Percentiles rank a stretch among this genome's conserved stretches.
phyloP scores from a whole-genome alignment of 2,888 invertebrate species.

The Yponomeuta evonymella region DNA sequence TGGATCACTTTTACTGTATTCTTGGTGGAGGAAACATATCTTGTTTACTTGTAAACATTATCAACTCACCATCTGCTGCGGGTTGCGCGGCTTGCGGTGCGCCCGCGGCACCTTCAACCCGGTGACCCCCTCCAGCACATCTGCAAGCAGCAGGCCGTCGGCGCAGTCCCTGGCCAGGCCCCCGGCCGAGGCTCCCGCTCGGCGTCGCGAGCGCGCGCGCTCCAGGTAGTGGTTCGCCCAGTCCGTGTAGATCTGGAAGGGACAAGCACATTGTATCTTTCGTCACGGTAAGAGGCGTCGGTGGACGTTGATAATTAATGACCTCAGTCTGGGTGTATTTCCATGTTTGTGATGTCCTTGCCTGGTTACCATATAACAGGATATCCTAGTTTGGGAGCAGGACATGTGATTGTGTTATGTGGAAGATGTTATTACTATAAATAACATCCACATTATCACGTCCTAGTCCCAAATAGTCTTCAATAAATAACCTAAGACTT shows the following conservation, averaged over 20 bases:
- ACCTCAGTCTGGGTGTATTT: too few relatives aligned
- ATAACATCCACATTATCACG: too few relatives aligned
- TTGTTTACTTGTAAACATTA: too few relatives aligned
- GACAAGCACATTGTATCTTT: neutral
- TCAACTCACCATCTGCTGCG: slow-evolving; percentile 92
- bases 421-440: too few relatives aligned
- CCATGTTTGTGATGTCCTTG: too few relatives aligned
- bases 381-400: too few relatives aligned
- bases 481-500: neutral
- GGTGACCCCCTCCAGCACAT: slow-evolving; percentile 95
- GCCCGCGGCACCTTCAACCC: slow-evolving; percentile 81
- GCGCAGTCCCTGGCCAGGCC: slow-evolving; percentile 94
- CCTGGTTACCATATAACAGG: too few relatives aligned
- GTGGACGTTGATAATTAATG: neutral
- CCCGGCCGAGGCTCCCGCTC: slow-evolving; percentile 79
- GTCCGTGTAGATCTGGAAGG: slow-evolving; percentile 93
- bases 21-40: too few relatives aligned
- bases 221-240: slow-evolving; percentile 99
- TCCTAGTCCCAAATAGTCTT: too few relatives aligned
- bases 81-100: slow-evolving; percentile 89
- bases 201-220: slow-evolving; percentile 89
- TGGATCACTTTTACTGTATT: too few relatives aligned
- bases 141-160: slow-evolving; percentile 93
- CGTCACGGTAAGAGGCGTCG: neutral
- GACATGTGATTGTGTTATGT: too few relatives aligned